A percentile compares a stretch with the other conserved stretches of the same genome.
Evolutionary conservation across 2,113 vertebrate species (phyloP).

Genomic region (Sinocyclocheilus grahami): DNA sequence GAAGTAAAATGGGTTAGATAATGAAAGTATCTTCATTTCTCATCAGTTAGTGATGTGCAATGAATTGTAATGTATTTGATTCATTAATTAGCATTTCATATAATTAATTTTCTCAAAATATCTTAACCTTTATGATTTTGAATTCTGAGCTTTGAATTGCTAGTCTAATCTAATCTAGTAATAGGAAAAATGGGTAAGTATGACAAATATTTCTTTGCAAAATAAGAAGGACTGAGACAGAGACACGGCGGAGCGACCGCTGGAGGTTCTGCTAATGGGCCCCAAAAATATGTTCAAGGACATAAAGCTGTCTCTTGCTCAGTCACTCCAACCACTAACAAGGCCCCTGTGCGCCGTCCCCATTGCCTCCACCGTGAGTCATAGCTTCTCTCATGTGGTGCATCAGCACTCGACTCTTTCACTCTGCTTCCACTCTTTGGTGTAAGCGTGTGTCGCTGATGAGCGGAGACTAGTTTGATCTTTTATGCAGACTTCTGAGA

Average conservation of each 20-base stretch:
- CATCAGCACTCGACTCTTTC: not conserved
- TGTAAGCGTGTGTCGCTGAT: not conserved
- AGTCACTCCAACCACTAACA: constrained; percentile 26
- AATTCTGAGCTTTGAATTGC: not conserved
- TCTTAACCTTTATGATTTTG: not conserved
- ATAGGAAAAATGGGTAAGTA: not conserved
- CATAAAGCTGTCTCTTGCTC: constrained; percentile 32
- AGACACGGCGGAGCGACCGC: not conserved
- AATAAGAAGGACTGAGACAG: not conserved
- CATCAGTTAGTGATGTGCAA: not conserved
- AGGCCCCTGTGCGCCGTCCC: not conserved
- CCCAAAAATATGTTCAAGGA: constrained; percentile 24
- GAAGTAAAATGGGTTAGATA: not conserved
- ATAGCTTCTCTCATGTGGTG: constrained; percentile 6
- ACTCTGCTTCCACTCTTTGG: not conserved
- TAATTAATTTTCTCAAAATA: not conserved
- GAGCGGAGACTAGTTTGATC: not conserved
- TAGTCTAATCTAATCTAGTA: not conserved
- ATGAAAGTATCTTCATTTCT: not conserved
- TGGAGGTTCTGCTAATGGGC: constrained; percentile 26
- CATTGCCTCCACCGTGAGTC: constrained; percentile 1
- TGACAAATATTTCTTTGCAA: not conserved
- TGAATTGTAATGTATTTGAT: not conserved
- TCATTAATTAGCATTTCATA: not conserved
- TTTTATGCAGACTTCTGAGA: not conserved